Evolutionary conservation across 2,888 invertebrate genomes (phyloP).

Genomic region (Athripsodes cinereus): DNA sequence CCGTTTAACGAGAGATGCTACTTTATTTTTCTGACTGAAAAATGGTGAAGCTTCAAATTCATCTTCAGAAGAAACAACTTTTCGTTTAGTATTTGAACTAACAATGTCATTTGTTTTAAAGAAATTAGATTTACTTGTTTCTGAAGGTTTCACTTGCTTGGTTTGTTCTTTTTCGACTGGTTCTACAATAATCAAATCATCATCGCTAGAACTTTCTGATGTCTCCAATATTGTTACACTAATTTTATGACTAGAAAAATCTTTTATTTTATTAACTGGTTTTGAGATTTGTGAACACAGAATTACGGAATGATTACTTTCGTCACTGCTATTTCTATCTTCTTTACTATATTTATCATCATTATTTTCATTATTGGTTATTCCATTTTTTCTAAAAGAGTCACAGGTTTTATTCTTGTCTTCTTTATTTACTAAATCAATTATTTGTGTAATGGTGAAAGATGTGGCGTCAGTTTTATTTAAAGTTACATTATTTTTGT

Average conservation of each 20-base stretch:
- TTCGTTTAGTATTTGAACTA: constrained; percentile 34
- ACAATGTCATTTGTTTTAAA: background rate
- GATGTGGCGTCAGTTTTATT: constrained; percentile 31
- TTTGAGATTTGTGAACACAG: constrained; percentile 21
- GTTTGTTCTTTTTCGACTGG: background rate
- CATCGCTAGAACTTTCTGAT: constrained; percentile 30
- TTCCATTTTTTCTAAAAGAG: too few species aligned
- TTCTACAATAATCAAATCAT: constrained; percentile 23
- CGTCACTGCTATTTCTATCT: constrained; percentile 15
- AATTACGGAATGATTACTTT: constrained; percentile 20
- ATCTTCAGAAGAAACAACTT: constrained; percentile 30
- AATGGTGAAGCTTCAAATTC: constrained; percentile 37
- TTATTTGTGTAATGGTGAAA: constrained; percentile 45
- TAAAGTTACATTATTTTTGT: too few species aligned
- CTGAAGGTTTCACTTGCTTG: background rate
- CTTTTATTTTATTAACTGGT: constrained; percentile 6
- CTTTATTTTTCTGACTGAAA: constrained; percentile 38
- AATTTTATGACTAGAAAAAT: constrained; percentile 11
- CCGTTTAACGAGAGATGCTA: background rate
- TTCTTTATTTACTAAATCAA: constrained; percentile 34
- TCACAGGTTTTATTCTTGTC: too few species aligned
- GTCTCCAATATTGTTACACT: constrained; percentile 21
- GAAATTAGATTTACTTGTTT: background rate
- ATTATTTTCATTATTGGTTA: background rate
- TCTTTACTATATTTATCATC: constrained; percentile 3